phyloP scores from a whole-genome alignment of 2,797 vertebrate species.

The Sebastes goodei region DNA sequence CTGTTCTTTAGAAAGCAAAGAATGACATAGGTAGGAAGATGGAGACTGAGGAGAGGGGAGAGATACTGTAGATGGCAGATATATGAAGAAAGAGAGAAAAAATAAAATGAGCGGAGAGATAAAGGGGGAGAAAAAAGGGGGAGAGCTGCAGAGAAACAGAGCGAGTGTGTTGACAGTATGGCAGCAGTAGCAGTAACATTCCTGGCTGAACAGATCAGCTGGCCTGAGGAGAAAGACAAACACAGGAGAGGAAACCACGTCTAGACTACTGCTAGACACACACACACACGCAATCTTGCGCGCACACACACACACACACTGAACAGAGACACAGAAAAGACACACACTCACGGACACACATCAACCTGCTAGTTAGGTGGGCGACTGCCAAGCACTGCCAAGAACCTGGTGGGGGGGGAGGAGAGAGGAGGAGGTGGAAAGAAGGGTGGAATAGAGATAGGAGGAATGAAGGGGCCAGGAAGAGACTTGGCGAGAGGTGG shows the following conservation, averaged over 20 bases:
- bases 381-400: constrained; percentile 73
- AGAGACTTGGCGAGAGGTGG: constrained; percentile 27
- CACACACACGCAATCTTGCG: constrained; percentile 9
- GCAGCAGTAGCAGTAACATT: constrained; percentile 79
- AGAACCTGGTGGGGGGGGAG: constrained; percentile 50
- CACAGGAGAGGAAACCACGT: constrained; percentile 81
- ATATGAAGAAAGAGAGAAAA: constrained; percentile 26
- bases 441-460: constrained; percentile 57
- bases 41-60: neutral
- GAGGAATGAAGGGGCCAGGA: constrained; percentile 31
- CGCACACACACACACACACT: constrained; percentile 1
- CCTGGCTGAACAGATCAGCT: constrained; percentile 81
- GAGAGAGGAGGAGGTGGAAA: constrained; percentile 28
- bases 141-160: constrained; percentile 42
- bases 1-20: neutral
- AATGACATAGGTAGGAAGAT: neutral
- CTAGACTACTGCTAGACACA: constrained; percentile 71
- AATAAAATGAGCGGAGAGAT: constrained; percentile 30
- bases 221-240: constrained; percentile 82
- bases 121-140: constrained; percentile 10
- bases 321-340: constrained; percentile 21
- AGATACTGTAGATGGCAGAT: constrained; percentile 22
- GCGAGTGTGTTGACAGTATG: constrained; percentile 66
- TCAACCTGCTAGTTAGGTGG: constrained; percentile 79
- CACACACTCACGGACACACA: constrained; percentile 55